Conservation (phyloP, 1,140 invertebrate species). For the Drosophila orena region DNA sequence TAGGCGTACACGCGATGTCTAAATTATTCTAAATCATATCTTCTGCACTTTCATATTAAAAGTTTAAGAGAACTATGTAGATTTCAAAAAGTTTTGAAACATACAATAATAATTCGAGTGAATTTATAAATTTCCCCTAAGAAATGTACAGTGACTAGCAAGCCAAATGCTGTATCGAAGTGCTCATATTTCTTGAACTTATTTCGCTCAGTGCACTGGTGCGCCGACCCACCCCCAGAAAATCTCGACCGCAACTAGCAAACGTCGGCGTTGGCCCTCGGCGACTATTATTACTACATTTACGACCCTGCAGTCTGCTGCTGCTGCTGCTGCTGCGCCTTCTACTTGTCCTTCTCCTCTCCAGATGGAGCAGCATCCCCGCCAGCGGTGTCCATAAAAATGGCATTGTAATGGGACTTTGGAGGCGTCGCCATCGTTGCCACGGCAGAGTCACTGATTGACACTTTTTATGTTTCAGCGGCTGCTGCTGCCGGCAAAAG, state of each 20-base stretch:
- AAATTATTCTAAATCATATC: too few species aligned
- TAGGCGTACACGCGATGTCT: background rate
- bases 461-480: conserved; percentile 69
- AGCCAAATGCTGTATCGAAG: too few species aligned
- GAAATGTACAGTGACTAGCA: too few species aligned
- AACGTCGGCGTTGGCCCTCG: conserved; percentile 50
- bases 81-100: too few species aligned
- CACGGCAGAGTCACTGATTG: conserved; percentile 61
- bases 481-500: conserved; percentile 53
- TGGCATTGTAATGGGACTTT: conserved; percentile 57
- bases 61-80: too few species aligned
- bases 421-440: conserved; percentile 45
- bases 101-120: too few species aligned
- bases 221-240: conserved; percentile 6
- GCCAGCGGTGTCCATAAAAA: conserved; percentile 46
- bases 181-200: too few species aligned
- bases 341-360: conserved; percentile 9
- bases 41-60: too few species aligned
- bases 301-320: conserved; percentile 57
- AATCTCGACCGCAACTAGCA: conserved; percentile 34
- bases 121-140: too few species aligned
- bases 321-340: conserved; percentile 39
- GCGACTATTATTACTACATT: conserved; percentile 74
- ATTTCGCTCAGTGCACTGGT: conserved; percentile 20
- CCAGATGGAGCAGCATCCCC: conserved; percentile 8